Evolutionary conservation across 2,113 vertebrate species (phyloP).

Genomic region (Platysternon megacephalum): DNA sequence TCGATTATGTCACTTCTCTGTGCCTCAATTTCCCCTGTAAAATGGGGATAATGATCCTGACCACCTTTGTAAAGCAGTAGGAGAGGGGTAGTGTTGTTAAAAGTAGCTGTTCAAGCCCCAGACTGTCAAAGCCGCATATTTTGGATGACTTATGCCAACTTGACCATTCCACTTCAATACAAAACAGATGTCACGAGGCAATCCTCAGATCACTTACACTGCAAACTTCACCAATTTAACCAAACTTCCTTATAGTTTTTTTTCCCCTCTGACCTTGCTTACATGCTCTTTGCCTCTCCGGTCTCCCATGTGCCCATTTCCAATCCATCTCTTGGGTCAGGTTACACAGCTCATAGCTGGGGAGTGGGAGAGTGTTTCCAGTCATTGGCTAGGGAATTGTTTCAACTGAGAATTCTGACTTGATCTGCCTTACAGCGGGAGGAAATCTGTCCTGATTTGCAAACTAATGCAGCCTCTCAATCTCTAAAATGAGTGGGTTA

Average conservation of each 20-base stretch:
- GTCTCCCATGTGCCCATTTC: fast-evolving
- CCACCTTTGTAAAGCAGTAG: too few relatives aligned
- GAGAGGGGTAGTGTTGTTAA: too few relatives aligned
- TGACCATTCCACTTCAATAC: background rate
- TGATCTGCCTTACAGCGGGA: background rate
- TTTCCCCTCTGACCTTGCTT: background rate
- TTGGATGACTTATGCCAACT: background rate
- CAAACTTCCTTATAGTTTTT: too few relatives aligned
- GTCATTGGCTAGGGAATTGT: background rate
- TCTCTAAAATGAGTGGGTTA: background rate
- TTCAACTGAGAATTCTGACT: background rate
- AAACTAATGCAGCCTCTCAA: background rate
- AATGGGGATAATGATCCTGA: too few relatives aligned
- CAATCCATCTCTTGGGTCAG: fast-evolving
- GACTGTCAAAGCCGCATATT: background rate
- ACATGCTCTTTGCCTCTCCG: background rate
- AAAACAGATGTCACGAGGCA: background rate
- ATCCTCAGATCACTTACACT: background rate
- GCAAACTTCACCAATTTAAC: background rate
- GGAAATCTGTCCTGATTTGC: background rate
- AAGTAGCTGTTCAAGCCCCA: too few relatives aligned
- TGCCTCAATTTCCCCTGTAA: too few relatives aligned
- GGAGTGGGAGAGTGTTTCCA: fast-evolving
- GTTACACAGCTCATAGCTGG: background rate
- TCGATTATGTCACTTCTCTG: too few relatives aligned